A percentile compares a stretch with the other conserved stretches of the same genome.
Conservation (phyloP, 2,888 invertebrate species). For the Melolontha melolontha region DNA sequence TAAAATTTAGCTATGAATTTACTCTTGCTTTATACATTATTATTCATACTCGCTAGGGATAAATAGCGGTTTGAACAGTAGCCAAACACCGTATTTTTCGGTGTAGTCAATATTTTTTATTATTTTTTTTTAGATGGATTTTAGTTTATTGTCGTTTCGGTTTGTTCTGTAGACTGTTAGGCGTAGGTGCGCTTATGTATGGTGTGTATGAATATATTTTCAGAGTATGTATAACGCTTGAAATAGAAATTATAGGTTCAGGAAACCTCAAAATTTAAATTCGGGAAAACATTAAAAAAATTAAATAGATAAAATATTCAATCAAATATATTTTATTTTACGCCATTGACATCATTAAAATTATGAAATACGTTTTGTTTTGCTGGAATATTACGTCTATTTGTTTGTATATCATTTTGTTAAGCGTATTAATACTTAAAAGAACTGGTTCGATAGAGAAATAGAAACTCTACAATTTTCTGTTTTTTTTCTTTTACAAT, state of each 20-base stretch:
- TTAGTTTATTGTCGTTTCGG: constrained; percentile 29
- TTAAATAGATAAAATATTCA: too few relatives aligned
- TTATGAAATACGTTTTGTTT: too few relatives aligned
- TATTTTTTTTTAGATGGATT: neutral
- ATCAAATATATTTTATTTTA: too few relatives aligned
- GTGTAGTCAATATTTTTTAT: neutral
- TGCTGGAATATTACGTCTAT: too few relatives aligned
- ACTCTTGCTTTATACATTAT: neutral
- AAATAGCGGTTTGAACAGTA: neutral
- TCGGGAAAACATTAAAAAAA: neutral
- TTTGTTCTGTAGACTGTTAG: constrained; percentile 6
- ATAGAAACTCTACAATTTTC: too few relatives aligned
- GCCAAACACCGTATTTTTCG: neutral
- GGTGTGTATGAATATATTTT: constrained; percentile 26
- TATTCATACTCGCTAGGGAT: constrained; percentile 9
- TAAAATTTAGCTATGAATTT: too few relatives aligned
- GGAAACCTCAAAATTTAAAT: constrained; percentile 18
- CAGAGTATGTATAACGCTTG: constrained; percentile 11
- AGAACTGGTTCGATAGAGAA: too few relatives aligned
- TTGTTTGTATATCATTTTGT: too few relatives aligned
- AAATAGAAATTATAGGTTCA: constrained; percentile 30
- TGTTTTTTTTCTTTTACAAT: too few relatives aligned
- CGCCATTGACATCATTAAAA: too few relatives aligned
- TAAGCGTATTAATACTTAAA: too few relatives aligned
- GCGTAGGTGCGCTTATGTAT: constrained; percentile 22